Conservation (phyloP, 2,888 invertebrate species). For the Lasioglossum malachurum region DNA sequence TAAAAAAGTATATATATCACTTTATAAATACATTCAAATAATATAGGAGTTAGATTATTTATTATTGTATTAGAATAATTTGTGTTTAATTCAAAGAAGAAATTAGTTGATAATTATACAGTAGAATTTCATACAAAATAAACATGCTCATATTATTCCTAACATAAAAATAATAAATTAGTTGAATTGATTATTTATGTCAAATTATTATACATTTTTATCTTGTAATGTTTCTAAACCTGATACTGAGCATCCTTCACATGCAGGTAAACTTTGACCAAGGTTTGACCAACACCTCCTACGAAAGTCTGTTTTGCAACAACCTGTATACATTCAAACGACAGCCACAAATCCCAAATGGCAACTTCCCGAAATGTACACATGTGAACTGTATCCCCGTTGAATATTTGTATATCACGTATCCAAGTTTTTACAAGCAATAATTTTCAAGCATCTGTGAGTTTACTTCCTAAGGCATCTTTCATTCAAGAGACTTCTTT, state of each 20-base stretch:
- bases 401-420: neutral
- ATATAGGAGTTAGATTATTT: too few species aligned
- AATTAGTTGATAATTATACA: too few species aligned
- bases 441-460: conserved; percentile 16
- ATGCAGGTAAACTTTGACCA: neutral
- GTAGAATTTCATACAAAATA: too few species aligned
- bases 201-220: too few species aligned
- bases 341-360: neutral
- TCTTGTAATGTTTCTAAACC: too few species aligned
- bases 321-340: neutral
- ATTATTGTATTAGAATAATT: too few species aligned
- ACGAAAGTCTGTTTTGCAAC: neutral
- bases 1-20: too few species aligned
- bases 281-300: neutral
- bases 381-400: neutral
- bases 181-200: too few species aligned
- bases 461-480: neutral
- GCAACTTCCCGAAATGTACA: neutral
- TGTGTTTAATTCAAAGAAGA: too few species aligned
- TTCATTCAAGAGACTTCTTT: conserved; percentile 9
- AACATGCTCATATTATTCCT: too few species aligned
- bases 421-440: neutral
- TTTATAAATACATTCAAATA: too few species aligned
- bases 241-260: neutral
- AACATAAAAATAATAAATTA: too few species aligned